Evolutionary conservation across 1,140 invertebrate genomes (phyloP), one percentile per base, ranked within the genome.

Genomic region (Sarcophaga peregrina): DNA sequence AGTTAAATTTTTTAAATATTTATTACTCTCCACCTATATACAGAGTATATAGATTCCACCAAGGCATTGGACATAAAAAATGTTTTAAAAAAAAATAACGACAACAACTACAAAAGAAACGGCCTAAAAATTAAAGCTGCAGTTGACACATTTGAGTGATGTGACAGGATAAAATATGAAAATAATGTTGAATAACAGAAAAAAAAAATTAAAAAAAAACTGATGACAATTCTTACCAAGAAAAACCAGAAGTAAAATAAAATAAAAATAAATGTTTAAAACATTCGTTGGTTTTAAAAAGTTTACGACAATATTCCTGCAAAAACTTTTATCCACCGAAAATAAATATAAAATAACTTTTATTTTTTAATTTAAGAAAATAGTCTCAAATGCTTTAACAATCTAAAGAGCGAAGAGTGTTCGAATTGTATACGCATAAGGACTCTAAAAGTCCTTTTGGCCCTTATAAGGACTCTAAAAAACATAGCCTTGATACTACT

Each of bases 141-240:
- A 68, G 62, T 25, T 68, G 62, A 68, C 62, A 68, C 62, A 68
- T 68, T 68, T 68, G 62, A 68, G 62, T 68, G 62, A 68, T 68
- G 62, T 68, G 62, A 68, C 62, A 68, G 20, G 62, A 68, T 25
- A 68, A 68, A 68, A 68, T 25, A 25, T 20, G 25, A 25, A 68
- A 68, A 68, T 25, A 25, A 37, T 37, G 25, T 37, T 37, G 25
- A 37, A 37, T 37, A 37, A 37, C 25, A 37, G 20, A 2, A 68
- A 17, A 68, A 20, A 20, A 68, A 68, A 68, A 68, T 4, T 6
- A 15, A 15, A 58, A 13, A n/a, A 58, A 58, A 20, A 68, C 20
- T 20, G 7, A 68, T 68, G n/a, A 68, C 6, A 7, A 68, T 68
- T 68, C 54, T 68, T 7, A 8, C 6, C 62, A 7, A 58, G 54